phyloP scores from a whole-genome alignment of 2,888 invertebrate species.

The Schizotus pectinicornis region DNA sequence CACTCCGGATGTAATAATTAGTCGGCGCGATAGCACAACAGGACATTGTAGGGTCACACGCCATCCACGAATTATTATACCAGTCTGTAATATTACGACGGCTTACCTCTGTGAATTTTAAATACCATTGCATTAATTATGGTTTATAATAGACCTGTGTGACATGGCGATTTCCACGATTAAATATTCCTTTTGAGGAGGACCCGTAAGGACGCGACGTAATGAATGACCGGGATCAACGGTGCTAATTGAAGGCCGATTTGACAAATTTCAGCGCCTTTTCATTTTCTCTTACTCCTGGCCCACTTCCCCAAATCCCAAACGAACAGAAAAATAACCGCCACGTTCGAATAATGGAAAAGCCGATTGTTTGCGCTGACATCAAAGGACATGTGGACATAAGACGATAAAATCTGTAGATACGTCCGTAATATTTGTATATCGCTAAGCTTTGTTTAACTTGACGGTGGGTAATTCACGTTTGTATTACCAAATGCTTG shows the following conservation, averaged over 20 bases:
- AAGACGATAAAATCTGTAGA: slow-evolving; percentile 16
- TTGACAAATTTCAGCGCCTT: slow-evolving; percentile 3
- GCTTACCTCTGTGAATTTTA: slow-evolving; percentile 30
- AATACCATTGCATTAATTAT: slow-evolving; percentile 27
- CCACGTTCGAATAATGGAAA: slow-evolving; percentile 12
- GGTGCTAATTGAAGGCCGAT: slow-evolving; percentile 15
- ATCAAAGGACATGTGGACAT: slow-evolving; percentile 25
- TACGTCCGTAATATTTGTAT: not conserved
- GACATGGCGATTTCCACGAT: slow-evolving; percentile 21
- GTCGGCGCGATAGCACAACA: slow-evolving; percentile 22
- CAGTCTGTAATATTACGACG: slow-evolving; percentile 27
- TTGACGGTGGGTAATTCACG: too few species aligned
- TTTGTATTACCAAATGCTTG: too few species aligned
- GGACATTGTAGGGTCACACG: slow-evolving; percentile 28
- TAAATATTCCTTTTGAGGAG: slow-evolving; percentile 28
- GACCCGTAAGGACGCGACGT: slow-evolving; percentile 1
- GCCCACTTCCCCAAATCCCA: slow-evolving; percentile 14
- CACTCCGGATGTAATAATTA: slow-evolving; percentile 34
- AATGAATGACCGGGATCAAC: slow-evolving; percentile 5
- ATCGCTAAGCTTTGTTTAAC: not conserved
- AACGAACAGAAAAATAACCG: slow-evolving; percentile 10
- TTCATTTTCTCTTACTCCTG: slow-evolving; percentile 3
- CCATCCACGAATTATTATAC: slow-evolving; percentile 23
- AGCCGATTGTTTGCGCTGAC: slow-evolving; percentile 12
- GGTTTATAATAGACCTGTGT: slow-evolving; percentile 24